phyloP scores from a whole-genome alignment of 2,888 invertebrate genomes.

The Sisyra nigra region DNA sequence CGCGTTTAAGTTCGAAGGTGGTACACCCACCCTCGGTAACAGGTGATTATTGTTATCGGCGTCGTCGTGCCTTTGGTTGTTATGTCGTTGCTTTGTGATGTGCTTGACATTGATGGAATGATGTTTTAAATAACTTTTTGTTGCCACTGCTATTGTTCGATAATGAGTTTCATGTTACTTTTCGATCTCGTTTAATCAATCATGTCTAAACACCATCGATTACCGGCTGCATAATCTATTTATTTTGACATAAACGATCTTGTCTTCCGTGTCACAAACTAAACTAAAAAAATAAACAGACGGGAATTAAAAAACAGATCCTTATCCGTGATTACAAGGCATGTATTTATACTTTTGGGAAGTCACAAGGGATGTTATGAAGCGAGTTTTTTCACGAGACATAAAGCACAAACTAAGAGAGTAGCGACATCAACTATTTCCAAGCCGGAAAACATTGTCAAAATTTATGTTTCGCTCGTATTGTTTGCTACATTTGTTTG shows the following conservation, averaged over 20 bases:
- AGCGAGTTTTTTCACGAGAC: too few relatives aligned
- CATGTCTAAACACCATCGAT: neutral
- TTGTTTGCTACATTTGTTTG: too few relatives aligned
- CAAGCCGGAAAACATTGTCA: too few relatives aligned
- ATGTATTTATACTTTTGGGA: neutral
- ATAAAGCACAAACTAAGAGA: too few relatives aligned
- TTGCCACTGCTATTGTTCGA: neutral
- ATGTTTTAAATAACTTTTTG: constrained; percentile 1
- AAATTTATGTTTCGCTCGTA: too few relatives aligned
- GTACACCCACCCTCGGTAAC: too few relatives aligned
- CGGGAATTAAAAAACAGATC: neutral
- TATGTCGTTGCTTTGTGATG: neutral
- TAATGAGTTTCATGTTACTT: constrained; percentile 1
- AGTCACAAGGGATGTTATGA: neutral
- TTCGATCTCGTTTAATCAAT: constrained; percentile 1
- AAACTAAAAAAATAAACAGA: neutral
- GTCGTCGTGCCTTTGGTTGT: too few relatives aligned
- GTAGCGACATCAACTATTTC: too few relatives aligned
- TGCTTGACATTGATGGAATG: constrained; percentile 3
- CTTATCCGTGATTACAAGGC: neutral
- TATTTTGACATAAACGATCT: constrained; percentile 1
- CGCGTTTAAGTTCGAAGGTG: neutral
- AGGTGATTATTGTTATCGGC: too few relatives aligned
- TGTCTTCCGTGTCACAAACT: neutral
- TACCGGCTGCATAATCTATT: neutral